Conservation (phyloP, 2,888 invertebrate species). For the Sarcophaga subvicina region DNA sequence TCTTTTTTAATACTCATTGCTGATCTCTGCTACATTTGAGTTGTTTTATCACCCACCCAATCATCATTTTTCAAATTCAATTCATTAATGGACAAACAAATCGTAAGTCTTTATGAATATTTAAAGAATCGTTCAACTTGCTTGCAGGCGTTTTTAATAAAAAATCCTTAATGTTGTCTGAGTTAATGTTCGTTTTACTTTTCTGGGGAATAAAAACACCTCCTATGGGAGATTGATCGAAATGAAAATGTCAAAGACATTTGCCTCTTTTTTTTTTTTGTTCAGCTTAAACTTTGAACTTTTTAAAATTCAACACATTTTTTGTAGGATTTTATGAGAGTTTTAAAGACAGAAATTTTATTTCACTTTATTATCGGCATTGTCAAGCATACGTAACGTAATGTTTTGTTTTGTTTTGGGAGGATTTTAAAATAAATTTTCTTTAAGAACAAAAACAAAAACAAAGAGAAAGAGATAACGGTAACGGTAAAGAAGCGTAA, state of each 20-base stretch:
- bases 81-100: neutral
- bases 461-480: too few species aligned
- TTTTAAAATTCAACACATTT: neutral
- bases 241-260: slow-evolving; percentile 25
- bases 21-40: neutral
- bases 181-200: neutral
- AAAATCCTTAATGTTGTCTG: neutral
- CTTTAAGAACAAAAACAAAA: too few species aligned
- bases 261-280: neutral
- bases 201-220: neutral
- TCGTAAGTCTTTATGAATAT: neutral
- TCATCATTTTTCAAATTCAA: too few species aligned
- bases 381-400: too few species aligned
- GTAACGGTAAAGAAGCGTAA: too few species aligned
- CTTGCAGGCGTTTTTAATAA: neutral
- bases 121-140: neutral
- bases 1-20: too few species aligned
- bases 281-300: neutral
- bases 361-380: neutral
- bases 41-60: too few species aligned
- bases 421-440: too few species aligned
- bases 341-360: neutral
- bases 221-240: neutral
- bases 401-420: too few species aligned
- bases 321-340: slow-evolving; percentile 6